These are phyloP conservation scores for Idaea biselata DNA, from an alignment of 2,888 invertebrate species.

Conservation along the genomic window DNA sequence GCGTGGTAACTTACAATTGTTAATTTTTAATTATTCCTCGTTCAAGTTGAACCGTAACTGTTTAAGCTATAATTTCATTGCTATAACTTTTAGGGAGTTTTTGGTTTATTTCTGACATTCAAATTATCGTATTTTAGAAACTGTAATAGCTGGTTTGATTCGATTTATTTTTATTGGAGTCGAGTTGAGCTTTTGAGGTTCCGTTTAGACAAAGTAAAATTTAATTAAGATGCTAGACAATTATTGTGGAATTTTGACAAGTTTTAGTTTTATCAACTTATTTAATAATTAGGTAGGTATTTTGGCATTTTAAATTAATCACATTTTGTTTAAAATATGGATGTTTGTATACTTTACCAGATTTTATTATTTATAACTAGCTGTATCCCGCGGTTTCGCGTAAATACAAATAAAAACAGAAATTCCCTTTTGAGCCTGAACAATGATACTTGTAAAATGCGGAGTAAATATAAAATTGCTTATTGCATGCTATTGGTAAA, in stretches of 20 bases:
- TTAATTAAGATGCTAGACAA: conserved; percentile 2
- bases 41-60: conserved; percentile 29
- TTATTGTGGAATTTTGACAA: background rate
- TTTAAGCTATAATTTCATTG: conserved; percentile 32
- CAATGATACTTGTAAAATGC: too few species aligned
- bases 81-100: conserved; percentile 25
- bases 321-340: too few species aligned
- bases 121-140: background rate
- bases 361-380: too few species aligned
- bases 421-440: too few species aligned
- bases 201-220: background rate
- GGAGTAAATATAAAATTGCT: too few species aligned
- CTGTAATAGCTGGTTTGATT: background rate
- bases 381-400: too few species aligned
- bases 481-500: too few species aligned
- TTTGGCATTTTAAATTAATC: too few species aligned
- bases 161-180: background rate
- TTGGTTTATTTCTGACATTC: conserved; percentile 14
- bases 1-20: conserved; percentile 35
- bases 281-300: background rate
- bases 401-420: too few species aligned
- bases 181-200: background rate
- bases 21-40: conserved; percentile 40
- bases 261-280: background rate
- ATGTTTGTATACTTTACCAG: too few species aligned